Evolutionary conservation across 2,888 invertebrate genomes (phyloP), one percentile per base, ranked within the genome.

Genomic region (Drosophila niveifrons): DNA sequence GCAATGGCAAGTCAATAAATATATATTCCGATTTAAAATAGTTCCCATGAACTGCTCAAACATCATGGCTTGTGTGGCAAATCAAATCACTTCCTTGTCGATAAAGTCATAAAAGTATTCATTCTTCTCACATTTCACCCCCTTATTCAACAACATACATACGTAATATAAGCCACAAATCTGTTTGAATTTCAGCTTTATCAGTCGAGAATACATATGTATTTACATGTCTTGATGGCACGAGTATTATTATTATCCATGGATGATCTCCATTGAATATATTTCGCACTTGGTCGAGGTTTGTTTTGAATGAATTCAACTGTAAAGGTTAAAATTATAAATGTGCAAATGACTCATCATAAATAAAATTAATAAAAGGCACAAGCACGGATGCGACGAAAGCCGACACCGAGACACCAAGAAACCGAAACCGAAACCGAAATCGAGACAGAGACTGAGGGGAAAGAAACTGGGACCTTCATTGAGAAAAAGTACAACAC

Each of bases 281-380:
- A 50, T 57, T 76, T 76, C 34, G 50, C 73, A 64, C 69, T 67
- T 41, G 41, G 29, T 39, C 36, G 53, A 65, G 69, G 67, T 69
- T 82, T 80, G 67, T 73, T 77, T 72, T 82, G 80, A 90, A 84
- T 90, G 90, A 90, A 91, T 90, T 90, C 91, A 89, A 87, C 87
- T 88, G 91, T 87, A 91, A 90, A 90, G 90, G 91, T 90, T 90
- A 85, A 89, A 90, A 84, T 89, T 90, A 88, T 91, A 89, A 90
- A 91, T 90, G 91, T 91, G 91, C 91, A 91, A 91, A 91, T 91
- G 91, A 91, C 91, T 91, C 91, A 90, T 90, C 91, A 90, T 91
- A 91, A 91, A 91, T 91, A 91, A 91, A 91, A 91, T 91, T 91
- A 91, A 90, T 89, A 90, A 90, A 89, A 87, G 78, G 75, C 86